Evolutionary conservation across 1,140 invertebrate genomes (phyloP).

Genomic region (Pissodes strobi): DNA sequence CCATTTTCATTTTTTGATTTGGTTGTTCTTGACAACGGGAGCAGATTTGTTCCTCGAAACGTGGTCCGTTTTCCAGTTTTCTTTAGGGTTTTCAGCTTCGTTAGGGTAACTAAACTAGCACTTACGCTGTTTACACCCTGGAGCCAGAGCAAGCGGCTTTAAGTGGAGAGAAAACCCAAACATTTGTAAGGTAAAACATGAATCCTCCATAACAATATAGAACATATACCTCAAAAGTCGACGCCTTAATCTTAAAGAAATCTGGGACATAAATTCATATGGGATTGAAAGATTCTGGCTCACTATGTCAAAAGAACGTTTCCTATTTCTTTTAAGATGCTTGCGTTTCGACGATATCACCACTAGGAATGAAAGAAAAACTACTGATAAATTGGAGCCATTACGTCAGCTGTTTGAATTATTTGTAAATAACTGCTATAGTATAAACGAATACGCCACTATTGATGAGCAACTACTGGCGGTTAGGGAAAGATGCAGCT

Average conservation of each 20-base stretch:
- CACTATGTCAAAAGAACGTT: constrained; percentile 45
- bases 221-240: constrained; percentile 37
- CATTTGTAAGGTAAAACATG: too few species aligned
- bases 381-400: constrained; percentile 50
- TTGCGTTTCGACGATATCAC: constrained; percentile 49
- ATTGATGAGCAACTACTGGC: constrained; percentile 56
- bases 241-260: constrained; percentile 43
- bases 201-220: too few species aligned
- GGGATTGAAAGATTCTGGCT: constrained; percentile 40
- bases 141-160: too few species aligned
- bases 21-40: too few species aligned
- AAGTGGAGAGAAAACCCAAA: too few species aligned
- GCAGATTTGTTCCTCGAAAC: too few species aligned
- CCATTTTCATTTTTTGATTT: too few species aligned
- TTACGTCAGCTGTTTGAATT: constrained; percentile 51
- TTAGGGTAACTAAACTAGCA: too few species aligned
- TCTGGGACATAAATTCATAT: constrained; percentile 42
- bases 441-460: constrained; percentile 47
- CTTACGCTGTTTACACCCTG: too few species aligned
- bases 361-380: constrained; percentile 45
- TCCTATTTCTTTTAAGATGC: constrained; percentile 43
- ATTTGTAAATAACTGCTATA: constrained; percentile 52
- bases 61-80: too few species aligned
- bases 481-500: constrained; percentile 54
- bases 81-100: too few species aligned